A percentile compares a stretch with the other conserved stretches of the same genome.
Conservation (phyloP, 2,113 vertebrate genomes). For the Oenanthe oenanthe region DNA sequence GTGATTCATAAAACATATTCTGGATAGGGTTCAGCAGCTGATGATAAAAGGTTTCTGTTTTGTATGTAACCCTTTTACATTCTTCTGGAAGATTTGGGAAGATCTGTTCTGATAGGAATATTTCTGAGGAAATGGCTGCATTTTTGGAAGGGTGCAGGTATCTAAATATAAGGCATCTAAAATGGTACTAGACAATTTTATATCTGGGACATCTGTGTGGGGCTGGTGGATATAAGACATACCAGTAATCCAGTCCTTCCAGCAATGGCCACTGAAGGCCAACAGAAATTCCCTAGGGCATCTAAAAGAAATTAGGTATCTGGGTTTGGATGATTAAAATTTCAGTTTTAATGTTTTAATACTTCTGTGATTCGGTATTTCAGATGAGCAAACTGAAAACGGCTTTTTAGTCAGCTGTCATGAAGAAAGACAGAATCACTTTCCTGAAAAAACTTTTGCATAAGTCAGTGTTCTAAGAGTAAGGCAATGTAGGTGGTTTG, state of each 20-base stretch:
- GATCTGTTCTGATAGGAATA: not conserved
- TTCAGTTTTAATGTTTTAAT: not conserved
- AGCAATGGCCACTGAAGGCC: not conserved
- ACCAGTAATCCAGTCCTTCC: not conserved
- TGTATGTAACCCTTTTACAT: constrained; percentile 5
- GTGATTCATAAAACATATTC: not conserved
- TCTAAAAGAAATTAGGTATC: not conserved
- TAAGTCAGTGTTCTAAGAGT: constrained; percentile 7
- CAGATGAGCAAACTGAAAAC: not conserved
- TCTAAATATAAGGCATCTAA: constrained; percentile 2
- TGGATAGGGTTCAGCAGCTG: not conserved
- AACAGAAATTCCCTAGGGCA: not conserved
- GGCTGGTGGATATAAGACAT: not conserved
- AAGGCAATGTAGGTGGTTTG: not conserved
- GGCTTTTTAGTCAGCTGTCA: constrained; percentile 12
- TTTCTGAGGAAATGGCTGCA: not conserved
- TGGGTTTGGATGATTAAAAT: not conserved
- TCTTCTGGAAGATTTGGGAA: not conserved
- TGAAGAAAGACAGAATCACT: not conserved
- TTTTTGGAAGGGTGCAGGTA: not conserved
- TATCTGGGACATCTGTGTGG: not conserved
- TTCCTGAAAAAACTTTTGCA: constrained; percentile 38
- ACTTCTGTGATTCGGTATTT: not conserved
- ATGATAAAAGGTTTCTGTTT: constrained; percentile 17
- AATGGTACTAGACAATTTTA: not conserved